Percentiles rank a stretch among this genome's conserved stretches.
Conservation (phyloP, 2,888 invertebrate species). For the Callimorpha dominula region DNA sequence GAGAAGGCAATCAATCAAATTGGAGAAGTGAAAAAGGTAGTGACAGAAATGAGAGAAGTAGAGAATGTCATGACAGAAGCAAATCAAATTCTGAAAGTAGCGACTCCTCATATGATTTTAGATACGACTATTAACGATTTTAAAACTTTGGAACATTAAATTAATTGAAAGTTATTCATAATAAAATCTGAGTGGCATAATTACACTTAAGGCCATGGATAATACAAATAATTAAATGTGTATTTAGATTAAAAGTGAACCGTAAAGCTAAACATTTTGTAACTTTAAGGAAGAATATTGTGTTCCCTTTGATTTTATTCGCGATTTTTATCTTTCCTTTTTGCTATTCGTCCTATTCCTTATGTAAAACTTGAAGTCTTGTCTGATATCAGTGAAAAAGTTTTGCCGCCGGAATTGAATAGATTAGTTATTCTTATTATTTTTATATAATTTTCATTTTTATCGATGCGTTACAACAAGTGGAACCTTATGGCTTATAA, state of each 20-base stretch:
- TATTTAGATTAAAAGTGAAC: no score
- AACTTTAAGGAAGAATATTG: no score
- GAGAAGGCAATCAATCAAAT: constrained; percentile 26
- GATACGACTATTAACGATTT: constrained; percentile 61
- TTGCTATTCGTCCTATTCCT: background rate
- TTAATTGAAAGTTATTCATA: constrained; percentile 2
- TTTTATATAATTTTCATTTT: background rate
- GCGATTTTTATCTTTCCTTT: background rate
- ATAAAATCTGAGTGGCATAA: background rate
- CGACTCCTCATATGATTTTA: constrained; percentile 58
- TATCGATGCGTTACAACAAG: no score
- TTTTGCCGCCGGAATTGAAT: background rate
- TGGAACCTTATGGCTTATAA: background rate
- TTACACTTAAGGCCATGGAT: no score
- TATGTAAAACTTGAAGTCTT: background rate
- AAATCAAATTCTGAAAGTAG: constrained; percentile 36
- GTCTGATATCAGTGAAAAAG: background rate
- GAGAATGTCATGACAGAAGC: constrained; percentile 1
- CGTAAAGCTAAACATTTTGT: no score
- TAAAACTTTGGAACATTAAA: background rate
- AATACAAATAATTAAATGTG: no score
- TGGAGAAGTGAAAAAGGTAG: constrained; percentile 19
- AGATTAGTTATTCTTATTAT: background rate
- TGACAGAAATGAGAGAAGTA: constrained; percentile 4
- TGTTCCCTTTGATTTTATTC: background rate